Base-by-base conservation (phyloP, 2,113 vertebrate genomes). In the Cavia aperea region DNA sequence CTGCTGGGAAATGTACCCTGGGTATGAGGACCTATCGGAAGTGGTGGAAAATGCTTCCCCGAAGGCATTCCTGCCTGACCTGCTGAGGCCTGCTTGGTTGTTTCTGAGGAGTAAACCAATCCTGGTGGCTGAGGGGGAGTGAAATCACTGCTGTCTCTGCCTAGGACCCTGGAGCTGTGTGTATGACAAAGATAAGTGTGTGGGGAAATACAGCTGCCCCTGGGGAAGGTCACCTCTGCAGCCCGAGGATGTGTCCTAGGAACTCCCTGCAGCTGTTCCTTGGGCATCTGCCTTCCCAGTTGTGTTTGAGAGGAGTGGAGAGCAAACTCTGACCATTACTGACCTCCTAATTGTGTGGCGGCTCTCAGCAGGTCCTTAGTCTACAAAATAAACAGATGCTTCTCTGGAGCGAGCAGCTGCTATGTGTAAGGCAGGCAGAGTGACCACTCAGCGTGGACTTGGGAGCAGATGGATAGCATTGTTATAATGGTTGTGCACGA, bases 381-480 rank as follows among this genome's bases (percentile, higher is more conserved):
- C n/a, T 75, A 8, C 60, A 46, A 72, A 84, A n/a, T 36, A 39
- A 62, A 58, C n/a, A 72, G 65, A 29, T 72, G 46, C 13, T 43
- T 43, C 24, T 43, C 23, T 54, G 1, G 39, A 82, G 21, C 3
- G 26, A 62, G 51, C 15, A 12, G 31, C 58, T 56, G 7, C 15
- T 16, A 0, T 5, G 19, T 21, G 72, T 72, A 77, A 82, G 66
- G 39, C 33, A 81, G 86, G 39, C 29, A 29, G 3, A 46, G 49
- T 8, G 13, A 36, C 2, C 2, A 11, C 60, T 4, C 0, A 11
- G 77, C 0, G 3, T 72, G 51, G 54, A 39, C 75, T n/a, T 29
- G 58, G 56, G 43, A 63, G 23, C 63, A 21, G 72, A 54, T 29
- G 36, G 29, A 3, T 3, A 6, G 39, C 16, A 54, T 24, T 6